Percentiles rank a stretch among this genome's conserved stretches.
Evolutionary conservation across 2,113 vertebrate species (phyloP).

Genomic region (Sturnus vulgaris): DNA sequence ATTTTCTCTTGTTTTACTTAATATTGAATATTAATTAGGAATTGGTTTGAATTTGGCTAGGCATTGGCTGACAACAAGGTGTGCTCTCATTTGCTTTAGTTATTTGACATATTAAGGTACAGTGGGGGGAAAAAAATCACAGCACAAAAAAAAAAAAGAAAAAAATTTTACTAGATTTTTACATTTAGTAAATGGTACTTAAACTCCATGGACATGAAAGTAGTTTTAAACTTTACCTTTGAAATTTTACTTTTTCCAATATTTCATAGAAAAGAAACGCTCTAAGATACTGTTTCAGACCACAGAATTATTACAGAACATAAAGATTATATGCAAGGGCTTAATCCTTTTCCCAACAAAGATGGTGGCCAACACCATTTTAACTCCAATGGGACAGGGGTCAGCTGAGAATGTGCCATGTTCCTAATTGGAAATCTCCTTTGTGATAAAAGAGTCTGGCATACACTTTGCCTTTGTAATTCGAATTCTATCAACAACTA

Average conservation of each 20-base stretch:
- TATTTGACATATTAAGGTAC: not conserved
- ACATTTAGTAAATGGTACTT: slow-evolving; percentile 65
- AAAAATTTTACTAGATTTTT: slow-evolving; percentile 61
- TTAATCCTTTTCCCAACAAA: slow-evolving; percentile 46
- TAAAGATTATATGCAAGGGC: slow-evolving; percentile 60
- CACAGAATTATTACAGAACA: slow-evolving; percentile 70
- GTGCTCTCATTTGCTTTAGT: not conserved
- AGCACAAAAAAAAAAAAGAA: slow-evolving; percentile 26
- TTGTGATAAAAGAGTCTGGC: slow-evolving; percentile 51
- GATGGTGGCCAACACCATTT: not conserved
- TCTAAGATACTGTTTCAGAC: slow-evolving; percentile 64
- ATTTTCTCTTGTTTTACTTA: not conserved
- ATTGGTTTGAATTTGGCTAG: not conserved
- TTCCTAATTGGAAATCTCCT: slow-evolving; percentile 65
- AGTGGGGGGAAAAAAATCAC: not conserved
- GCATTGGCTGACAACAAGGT: not conserved
- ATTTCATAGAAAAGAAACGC: slow-evolving; percentile 64
- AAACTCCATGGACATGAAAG: slow-evolving; percentile 59
- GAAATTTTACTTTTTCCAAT: slow-evolving; percentile 53
- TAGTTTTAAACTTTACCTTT: slow-evolving; percentile 61
- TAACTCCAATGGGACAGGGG: not conserved
- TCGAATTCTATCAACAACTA: slow-evolving; percentile 67
- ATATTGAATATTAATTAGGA: not conserved
- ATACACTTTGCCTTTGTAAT: slow-evolving; percentile 36
- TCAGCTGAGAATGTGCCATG: slow-evolving; percentile 47